Evolutionary conservation across 2,888 invertebrate species (phyloP).

Genomic region (Heliconius charithonia): DNA sequence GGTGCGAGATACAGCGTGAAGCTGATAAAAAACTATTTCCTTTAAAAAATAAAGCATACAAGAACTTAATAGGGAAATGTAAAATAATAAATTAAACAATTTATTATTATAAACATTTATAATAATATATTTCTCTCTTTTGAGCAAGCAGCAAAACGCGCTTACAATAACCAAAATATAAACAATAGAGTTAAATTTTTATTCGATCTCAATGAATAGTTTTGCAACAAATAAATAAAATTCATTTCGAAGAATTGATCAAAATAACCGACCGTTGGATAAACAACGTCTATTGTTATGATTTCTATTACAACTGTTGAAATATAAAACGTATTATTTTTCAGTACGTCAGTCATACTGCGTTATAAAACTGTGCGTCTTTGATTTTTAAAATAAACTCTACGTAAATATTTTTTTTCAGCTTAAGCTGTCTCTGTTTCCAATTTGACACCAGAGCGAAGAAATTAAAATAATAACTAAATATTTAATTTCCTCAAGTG

Average conservation of each 20-base stretch:
- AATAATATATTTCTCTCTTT: background rate
- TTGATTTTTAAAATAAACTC: background rate
- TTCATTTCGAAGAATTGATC: constrained; percentile 20
- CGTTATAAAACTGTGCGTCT: background rate
- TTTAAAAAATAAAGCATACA: background rate
- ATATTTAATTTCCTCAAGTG: too few relatives aligned
- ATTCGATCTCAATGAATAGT: constrained; percentile 11
- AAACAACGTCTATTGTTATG: constrained; percentile 28
- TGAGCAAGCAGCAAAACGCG: background rate
- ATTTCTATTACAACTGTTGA: constrained; percentile 35
- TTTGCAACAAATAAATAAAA: constrained; percentile 25
- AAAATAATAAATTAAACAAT: background rate
- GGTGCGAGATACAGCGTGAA: too few relatives aligned
- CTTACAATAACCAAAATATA: background rate
- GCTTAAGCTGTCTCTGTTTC: too few relatives aligned
- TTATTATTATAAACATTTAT: background rate
- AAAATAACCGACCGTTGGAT: constrained; percentile 28
- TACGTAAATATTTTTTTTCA: too few relatives aligned
- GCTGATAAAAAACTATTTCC: background rate
- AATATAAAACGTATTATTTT: constrained; percentile 42
- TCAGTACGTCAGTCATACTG: background rate
- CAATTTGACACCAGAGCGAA: too few relatives aligned
- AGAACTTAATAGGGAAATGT: background rate
- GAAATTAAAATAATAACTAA: too few relatives aligned
- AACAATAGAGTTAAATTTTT: constrained; percentile 20